A percentile compares a stretch with the other conserved stretches of the same genome.
phyloP scores from a whole-genome alignment of 1,140 invertebrate species.

The Pogonomyrmex californicus region DNA sequence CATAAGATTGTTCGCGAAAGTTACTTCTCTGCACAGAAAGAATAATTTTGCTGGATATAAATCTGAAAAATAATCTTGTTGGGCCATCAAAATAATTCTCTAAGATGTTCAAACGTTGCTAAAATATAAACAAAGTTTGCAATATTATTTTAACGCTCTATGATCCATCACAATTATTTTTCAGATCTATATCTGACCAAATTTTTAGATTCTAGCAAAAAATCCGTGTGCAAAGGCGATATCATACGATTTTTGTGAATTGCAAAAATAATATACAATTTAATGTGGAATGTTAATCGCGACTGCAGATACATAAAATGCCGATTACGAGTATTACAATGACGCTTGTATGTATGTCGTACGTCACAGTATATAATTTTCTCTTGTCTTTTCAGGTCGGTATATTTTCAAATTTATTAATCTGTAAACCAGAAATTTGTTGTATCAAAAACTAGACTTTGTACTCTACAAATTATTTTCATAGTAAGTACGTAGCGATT shows the following conservation, averaged over 20 bases:
- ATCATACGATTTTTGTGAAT: neutral
- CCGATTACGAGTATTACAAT: constrained; percentile 49
- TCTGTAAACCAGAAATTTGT: neutral
- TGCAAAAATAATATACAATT: constrained; percentile 16
- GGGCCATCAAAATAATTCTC: too few relatives aligned
- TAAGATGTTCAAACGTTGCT: too few relatives aligned
- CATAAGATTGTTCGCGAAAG: neutral
- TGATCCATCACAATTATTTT: too few relatives aligned
- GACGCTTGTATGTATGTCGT: neutral
- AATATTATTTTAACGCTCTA: too few relatives aligned
- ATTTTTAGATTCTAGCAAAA: too few relatives aligned
- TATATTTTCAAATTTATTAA: neutral
- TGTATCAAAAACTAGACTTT: neutral
- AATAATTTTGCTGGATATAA: too few relatives aligned
- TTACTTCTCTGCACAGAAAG: neutral
- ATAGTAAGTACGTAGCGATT: neutral
- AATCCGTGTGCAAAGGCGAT: neutral
- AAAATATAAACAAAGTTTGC: too few relatives aligned
- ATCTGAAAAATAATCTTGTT: too few relatives aligned
- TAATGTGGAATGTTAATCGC: constrained; percentile 23
- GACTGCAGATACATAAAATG: constrained; percentile 46
- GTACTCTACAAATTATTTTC: neutral
- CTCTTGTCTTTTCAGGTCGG: neutral
- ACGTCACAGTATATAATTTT: neutral
- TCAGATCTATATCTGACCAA: too few relatives aligned